Percentiles rank a stretch among this genome's conserved stretches.
Evolutionary conservation across 1,140 invertebrate genomes (phyloP).

Genomic region (Hycleus cichorii): DNA sequence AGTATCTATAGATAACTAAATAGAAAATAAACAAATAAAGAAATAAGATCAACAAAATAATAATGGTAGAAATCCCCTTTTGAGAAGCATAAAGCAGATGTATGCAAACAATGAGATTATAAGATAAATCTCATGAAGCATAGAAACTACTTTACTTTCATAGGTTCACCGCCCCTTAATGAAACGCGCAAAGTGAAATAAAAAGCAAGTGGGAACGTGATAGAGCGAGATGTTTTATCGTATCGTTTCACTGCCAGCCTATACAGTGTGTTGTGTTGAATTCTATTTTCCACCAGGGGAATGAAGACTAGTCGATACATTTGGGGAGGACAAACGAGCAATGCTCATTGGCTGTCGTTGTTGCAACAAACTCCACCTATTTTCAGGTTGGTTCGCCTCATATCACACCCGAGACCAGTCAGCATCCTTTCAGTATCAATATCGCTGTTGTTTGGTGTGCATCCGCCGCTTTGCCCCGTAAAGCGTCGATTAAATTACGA

Average conservation of each 20-base stretch:
- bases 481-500: neutral
- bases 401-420: too few relatives aligned
- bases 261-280: conserved; percentile 1
- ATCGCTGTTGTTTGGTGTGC: neutral
- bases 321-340: neutral
- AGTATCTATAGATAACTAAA: conserved; percentile 1
- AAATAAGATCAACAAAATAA: conserved; percentile 6
- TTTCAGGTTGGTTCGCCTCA: too few relatives aligned
- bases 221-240: neutral
- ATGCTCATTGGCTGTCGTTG: neutral
- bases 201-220: neutral
- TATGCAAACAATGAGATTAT: conserved; percentile 29
- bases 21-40: neutral
- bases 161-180: conserved; percentile 19
- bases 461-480: neutral
- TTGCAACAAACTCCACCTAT: conserved; percentile 7
- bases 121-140: conserved; percentile 31
- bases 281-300: conserved; percentile 13
- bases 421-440: conserved; percentile 1
- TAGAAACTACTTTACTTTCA: conserved; percentile 30
- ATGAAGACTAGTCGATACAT: neutral
- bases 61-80: conserved; percentile 18
- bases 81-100: conserved; percentile 21
- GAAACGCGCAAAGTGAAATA: neutral
- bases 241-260: neutral